phyloP scores from a whole-genome alignment of 2,888 invertebrate genomes.

The Zaprionus lineosus region DNA sequence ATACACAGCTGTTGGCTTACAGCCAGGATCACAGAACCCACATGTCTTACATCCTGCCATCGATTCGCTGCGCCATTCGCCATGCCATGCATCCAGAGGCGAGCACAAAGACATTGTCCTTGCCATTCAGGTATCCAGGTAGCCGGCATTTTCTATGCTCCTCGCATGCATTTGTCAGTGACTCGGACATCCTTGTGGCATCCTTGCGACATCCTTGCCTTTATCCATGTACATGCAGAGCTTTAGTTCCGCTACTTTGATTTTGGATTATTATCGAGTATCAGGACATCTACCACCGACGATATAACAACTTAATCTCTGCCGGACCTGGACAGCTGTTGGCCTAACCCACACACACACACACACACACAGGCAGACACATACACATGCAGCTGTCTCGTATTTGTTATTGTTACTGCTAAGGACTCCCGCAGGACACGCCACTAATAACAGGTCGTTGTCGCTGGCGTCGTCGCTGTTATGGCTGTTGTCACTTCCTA shows the following conservation, averaged over 20 bases:
- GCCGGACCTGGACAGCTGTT: slow-evolving; percentile 51
- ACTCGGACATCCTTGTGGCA: slow-evolving; percentile 43
- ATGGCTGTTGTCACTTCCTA: slow-evolving; percentile 67
- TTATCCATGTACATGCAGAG: slow-evolving; percentile 27
- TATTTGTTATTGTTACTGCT: slow-evolving; percentile 32
- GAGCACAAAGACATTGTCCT: slow-evolving; percentile 59
- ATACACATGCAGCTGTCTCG: slow-evolving; percentile 44
- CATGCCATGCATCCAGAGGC: slow-evolving; percentile 27
- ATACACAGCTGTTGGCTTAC: slow-evolving; percentile 22
- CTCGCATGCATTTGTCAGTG: slow-evolving; percentile 36
- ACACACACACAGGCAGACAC: too few species aligned
- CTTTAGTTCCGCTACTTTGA: slow-evolving; percentile 75
- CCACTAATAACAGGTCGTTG: slow-evolving; percentile 64
- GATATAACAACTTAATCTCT: slow-evolving; percentile 57
- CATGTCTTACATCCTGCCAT: slow-evolving; percentile 44
- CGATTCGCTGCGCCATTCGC: slow-evolving; percentile 54
- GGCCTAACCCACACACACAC: too few species aligned
- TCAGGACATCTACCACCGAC: slow-evolving; percentile 15
- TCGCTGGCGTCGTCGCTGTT: slow-evolving; percentile 13
- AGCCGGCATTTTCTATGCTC: slow-evolving; percentile 32
- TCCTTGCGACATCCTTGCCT: slow-evolving; percentile 32
- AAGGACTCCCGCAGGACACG: slow-evolving; percentile 63
- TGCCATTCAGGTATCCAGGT: slow-evolving; percentile 44
- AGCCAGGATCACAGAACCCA: slow-evolving; percentile 22
- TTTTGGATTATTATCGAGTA: slow-evolving; percentile 49